Evolutionary conservation across 2,113 vertebrate species (phyloP).

Genomic region (Triplophysa tibetana): DNA sequence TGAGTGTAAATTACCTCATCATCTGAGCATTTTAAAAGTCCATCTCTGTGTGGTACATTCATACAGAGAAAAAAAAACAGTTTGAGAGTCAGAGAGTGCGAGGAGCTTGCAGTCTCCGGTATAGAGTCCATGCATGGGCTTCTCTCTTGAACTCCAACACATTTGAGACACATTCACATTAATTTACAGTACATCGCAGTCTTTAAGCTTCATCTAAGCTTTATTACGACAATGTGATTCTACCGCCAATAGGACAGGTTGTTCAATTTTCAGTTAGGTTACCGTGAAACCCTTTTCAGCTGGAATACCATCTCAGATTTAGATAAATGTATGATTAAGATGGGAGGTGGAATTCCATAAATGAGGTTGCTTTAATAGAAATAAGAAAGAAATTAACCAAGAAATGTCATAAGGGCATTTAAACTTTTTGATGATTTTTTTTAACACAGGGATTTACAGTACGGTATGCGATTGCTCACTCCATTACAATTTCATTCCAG

Average conservation of each 20-base stretch:
- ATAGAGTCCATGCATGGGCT: conserved; percentile 56
- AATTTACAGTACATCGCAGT: conserved; percentile 64
- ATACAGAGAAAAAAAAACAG: conserved; percentile 54
- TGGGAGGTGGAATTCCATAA: conserved; percentile 44
- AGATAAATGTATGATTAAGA: conserved; percentile 34
- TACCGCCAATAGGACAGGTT: conserved; percentile 42
- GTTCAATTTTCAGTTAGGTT: conserved; percentile 41
- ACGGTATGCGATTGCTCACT: conserved; percentile 36
- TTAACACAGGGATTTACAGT: conserved; percentile 50
- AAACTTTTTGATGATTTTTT: conserved; percentile 15
- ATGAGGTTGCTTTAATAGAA: conserved; percentile 47
- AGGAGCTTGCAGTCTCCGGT: conserved; percentile 49
- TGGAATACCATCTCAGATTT: conserved; percentile 40
- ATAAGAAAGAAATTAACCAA: background rate
- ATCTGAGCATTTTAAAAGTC: conserved; percentile 52
- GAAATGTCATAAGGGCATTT: conserved; percentile 34
- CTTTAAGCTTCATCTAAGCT: conserved; percentile 63
- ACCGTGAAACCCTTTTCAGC: conserved; percentile 38
- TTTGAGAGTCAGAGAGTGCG: conserved; percentile 47
- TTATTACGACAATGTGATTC: conserved; percentile 51
- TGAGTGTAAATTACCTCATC: conserved; percentile 61
- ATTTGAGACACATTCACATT: conserved; percentile 73
- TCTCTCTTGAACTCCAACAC: conserved; percentile 49
- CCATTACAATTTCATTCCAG: conserved; percentile 50
- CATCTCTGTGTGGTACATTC: conserved; percentile 59